phyloP scores from a whole-genome alignment of 2,888 invertebrate species.

The Epinotia brunnichana region DNA sequence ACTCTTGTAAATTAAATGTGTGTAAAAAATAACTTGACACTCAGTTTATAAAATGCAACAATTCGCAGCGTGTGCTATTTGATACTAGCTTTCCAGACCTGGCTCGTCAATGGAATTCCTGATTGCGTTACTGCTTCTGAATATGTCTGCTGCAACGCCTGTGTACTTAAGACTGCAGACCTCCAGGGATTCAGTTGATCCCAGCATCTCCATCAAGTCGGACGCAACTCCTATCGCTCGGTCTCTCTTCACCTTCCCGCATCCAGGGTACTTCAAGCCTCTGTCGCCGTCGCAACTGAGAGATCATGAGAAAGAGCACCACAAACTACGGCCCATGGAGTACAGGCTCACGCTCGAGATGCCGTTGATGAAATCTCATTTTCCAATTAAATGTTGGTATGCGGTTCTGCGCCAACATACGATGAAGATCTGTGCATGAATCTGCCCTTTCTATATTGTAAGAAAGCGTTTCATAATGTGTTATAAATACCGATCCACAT shows the following conservation, averaged over 20 bases:
- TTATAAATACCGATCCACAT: too few relatives aligned
- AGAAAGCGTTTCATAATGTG: too few relatives aligned
- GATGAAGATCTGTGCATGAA: not conserved
- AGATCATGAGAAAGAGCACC: not conserved
- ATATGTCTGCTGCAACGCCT: not conserved
- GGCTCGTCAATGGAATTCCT: not conserved
- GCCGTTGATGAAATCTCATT: not conserved
- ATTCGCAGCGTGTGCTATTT: too few relatives aligned
- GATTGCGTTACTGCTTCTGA: not conserved
- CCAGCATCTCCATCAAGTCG: not conserved
- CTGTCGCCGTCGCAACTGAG: not conserved
- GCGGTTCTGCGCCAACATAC: not conserved
- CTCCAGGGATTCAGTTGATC: not conserved
- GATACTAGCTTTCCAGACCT: too few relatives aligned
- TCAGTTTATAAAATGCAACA: not conserved
- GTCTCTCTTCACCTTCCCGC: conserved; percentile 14
- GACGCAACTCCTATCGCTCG: not conserved
- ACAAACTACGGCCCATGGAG: not conserved
- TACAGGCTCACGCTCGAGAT: not conserved
- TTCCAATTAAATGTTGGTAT: not conserved
- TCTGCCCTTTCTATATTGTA: too few relatives aligned
- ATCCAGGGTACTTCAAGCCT: not conserved
- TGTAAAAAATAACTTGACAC: not conserved
- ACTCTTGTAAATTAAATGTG: not conserved
- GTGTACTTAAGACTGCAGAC: not conserved